Conservation (phyloP, 92 coral and sea anemone genomes). For the Phenganax marumi region DNA sequence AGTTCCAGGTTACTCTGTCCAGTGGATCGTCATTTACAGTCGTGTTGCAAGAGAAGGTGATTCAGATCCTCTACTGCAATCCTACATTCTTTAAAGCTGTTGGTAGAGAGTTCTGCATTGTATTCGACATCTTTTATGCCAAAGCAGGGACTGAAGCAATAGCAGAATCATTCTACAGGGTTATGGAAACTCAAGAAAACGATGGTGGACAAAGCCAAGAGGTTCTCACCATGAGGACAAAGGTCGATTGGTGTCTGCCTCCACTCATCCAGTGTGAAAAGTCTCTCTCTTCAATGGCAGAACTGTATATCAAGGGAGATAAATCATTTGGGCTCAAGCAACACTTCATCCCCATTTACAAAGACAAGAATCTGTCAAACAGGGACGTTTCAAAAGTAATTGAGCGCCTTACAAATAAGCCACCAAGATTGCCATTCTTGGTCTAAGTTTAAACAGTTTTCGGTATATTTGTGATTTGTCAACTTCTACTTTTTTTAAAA, state of each 20-base stretch:
- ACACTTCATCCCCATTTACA: constrained; percentile 32
- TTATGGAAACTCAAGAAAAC: background rate
- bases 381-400: too few species aligned
- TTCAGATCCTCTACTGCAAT: background rate
- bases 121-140: constrained; percentile 16
- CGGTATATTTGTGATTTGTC: too few species aligned
- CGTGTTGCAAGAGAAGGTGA: background rate
- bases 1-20: background rate
- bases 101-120: constrained; percentile 25
- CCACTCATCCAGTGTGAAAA: constrained; percentile 5
- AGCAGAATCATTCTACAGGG: constrained; percentile 32
- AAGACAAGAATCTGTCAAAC: background rate
- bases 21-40: background rate
- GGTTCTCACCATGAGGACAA: constrained; percentile 20
- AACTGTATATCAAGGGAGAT: constrained; percentile 12
- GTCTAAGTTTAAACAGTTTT: too few species aligned
- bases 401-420: too few species aligned
- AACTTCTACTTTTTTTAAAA: too few species aligned
- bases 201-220: constrained; percentile 25
- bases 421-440: too few species aligned
- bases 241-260: constrained; percentile 38
- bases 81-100: constrained; percentile 8
- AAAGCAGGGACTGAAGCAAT: constrained; percentile 26
- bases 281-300: background rate
- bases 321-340: background rate